A percentile compares a stretch with the other conserved stretches of the same genome.
These are phyloP conservation scores for Molossus molossus DNA, from an alignment of 2,797 vertebrate species.

Conservation along the genomic window DNA sequence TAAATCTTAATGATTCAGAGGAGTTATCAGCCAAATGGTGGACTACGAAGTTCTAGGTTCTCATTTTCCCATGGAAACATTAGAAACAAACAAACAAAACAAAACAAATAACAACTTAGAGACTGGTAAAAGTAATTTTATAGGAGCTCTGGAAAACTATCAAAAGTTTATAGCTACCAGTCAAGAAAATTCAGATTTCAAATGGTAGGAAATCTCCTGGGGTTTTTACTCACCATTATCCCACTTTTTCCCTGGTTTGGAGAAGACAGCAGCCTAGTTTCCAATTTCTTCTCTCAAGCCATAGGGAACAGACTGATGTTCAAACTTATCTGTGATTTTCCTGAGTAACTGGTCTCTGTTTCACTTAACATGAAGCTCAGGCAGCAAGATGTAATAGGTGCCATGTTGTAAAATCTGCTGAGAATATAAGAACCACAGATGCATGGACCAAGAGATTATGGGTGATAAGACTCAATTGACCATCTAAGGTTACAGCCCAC, in stretches of 20 bases:
- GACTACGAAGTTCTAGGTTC: background rate
- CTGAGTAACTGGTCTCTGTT: background rate
- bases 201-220: background rate
- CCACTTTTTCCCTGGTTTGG: background rate
- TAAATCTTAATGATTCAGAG: slow-evolving; percentile 50
- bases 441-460: background rate
- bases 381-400: background rate
- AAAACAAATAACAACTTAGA: background rate
- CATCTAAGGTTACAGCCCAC: background rate
- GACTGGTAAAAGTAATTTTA: background rate
- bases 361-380: background rate
- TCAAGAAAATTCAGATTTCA: background rate
- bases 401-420: background rate
- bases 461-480: background rate
- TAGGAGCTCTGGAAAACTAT: slow-evolving; percentile 7
- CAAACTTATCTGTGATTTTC: background rate
- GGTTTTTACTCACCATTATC: background rate
- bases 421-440: background rate
- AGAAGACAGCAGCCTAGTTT: background rate
- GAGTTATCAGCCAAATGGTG: slow-evolving; percentile 7
- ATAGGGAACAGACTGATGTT: background rate
- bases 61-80: slow-evolving; percentile 16
- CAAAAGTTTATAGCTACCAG: background rate
- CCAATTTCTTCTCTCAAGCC: background rate
- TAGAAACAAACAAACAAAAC: slow-evolving; percentile 38